Evolutionary conservation across 2,888 invertebrate species (phyloP).

Genomic region (Cantharis rustica): DNA sequence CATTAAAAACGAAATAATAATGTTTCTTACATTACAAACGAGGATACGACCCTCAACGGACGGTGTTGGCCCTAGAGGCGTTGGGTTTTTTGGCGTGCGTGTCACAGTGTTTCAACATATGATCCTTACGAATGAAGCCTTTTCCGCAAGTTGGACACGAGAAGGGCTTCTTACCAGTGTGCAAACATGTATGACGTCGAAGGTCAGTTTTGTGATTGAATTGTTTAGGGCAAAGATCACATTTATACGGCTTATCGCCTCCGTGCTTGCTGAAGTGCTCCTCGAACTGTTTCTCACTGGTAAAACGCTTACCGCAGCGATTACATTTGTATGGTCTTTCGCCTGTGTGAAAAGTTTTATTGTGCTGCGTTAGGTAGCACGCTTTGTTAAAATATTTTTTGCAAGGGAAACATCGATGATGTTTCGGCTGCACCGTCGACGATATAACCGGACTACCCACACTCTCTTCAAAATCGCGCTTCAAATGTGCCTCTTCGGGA

Average conservation of each 20-base stretch:
- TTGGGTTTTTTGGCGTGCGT: conserved; percentile 72
- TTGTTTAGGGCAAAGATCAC: conserved; percentile 82
- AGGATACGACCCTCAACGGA: conserved; percentile 36
- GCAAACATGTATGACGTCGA: conserved; percentile 83
- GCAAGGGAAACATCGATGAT: conserved; percentile 65
- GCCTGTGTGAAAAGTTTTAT: conserved; percentile 86
- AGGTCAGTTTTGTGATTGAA: conserved; percentile 92
- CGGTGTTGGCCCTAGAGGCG: conserved; percentile 39
- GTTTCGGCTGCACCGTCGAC: conserved; percentile 44
- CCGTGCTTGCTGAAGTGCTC: conserved; percentile 79
- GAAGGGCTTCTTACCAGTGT: conserved; percentile 85
- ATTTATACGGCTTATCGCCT: conserved; percentile 85
- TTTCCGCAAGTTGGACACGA: conserved; percentile 82
- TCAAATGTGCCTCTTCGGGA: conserved; percentile 49
- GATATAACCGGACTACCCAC: conserved; percentile 47
- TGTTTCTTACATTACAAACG: conserved; percentile 26
- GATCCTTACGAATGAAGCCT: conserved; percentile 89
- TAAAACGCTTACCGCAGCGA: conserved; percentile 84
- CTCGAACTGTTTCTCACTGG: conserved; percentile 70
- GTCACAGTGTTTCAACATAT: conserved; percentile 86
- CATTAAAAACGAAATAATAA: conserved; percentile 21
- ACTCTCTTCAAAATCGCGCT: conserved; percentile 49
- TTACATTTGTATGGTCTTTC: conserved; percentile 85
- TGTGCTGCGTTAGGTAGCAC: conserved; percentile 89
- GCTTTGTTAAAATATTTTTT: conserved; percentile 83